These are phyloP conservation scores for Cheilosia pagana DNA, from an alignment of 2,888 invertebrate species.

Conservation along the genomic window DNA sequence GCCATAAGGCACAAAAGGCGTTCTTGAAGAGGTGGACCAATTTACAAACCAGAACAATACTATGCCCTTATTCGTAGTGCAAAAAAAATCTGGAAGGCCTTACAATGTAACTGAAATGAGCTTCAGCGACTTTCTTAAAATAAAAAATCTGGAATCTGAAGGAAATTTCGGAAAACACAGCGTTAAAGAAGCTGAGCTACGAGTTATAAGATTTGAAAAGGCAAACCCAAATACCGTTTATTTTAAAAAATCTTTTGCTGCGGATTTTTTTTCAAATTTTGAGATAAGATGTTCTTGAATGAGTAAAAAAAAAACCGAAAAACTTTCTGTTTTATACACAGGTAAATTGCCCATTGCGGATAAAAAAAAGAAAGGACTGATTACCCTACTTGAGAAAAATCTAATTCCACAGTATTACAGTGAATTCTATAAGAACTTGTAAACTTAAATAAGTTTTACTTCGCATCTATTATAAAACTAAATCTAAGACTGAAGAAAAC, in stretches of 20 bases:
- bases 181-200: too few species aligned
- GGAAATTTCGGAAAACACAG: background rate
- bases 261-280: background rate
- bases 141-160: background rate
- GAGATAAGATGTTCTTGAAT: background rate
- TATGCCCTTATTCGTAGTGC: background rate
- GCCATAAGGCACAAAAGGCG: too few species aligned
- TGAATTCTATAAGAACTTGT: too few species aligned
- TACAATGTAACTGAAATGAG: too few species aligned
- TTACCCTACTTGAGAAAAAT: background rate
- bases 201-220: too few species aligned
- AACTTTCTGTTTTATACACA: background rate
- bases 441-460: too few species aligned
- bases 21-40: too few species aligned
- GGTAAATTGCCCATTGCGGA: background rate
- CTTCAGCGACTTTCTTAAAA: background rate
- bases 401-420: too few species aligned
- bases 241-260: background rate
- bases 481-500: too few species aligned
- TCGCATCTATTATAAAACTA: too few species aligned
- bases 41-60: too few species aligned
- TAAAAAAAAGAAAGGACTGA: background rate
- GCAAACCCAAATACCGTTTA: too few species aligned
- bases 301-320: background rate
- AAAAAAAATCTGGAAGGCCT: constrained; percentile 2